phyloP scores from a whole-genome alignment of 2,797 vertebrate genomes.

The Anolis apletophallus region DNA sequence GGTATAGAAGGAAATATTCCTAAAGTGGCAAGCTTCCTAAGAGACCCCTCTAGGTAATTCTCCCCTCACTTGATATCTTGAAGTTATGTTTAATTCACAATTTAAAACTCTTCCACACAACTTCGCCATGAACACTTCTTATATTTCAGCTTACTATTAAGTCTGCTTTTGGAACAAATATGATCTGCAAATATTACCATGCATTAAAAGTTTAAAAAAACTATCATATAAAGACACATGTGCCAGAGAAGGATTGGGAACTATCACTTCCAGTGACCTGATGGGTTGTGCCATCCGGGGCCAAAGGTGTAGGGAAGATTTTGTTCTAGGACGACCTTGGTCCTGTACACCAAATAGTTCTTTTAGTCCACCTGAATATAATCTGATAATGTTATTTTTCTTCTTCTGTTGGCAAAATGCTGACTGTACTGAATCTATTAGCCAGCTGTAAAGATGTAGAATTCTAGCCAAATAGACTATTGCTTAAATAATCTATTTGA shows the following conservation, averaged over 20 bases:
- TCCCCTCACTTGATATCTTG: not conserved
- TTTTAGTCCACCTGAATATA: not conserved
- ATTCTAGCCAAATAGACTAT: not conserved
- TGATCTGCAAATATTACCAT: not conserved
- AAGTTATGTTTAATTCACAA: not conserved
- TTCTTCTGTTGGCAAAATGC: not conserved
- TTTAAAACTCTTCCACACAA: not conserved
- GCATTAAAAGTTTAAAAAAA: not conserved
- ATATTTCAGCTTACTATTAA: not conserved
- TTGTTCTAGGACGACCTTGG: not conserved
- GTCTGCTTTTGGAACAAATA: not conserved
- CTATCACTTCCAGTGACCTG: no score
- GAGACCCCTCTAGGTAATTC: not conserved
- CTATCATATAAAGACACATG: not conserved
- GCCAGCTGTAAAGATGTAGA: not conserved
- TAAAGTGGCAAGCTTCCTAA: not conserved
- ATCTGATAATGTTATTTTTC: not conserved
- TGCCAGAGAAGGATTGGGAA: not conserved
- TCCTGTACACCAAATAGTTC: no score
- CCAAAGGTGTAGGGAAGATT: not conserved
- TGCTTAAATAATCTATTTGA: not conserved
- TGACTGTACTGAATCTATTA: not conserved
- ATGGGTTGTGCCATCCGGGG: not conserved
- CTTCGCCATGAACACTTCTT: not conserved
- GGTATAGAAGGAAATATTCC: not conserved